Evolutionary conservation across 2,113 vertebrate genomes (phyloP), one percentile per base, ranked within the genome.

Genomic region (Hippolais icterina): DNA sequence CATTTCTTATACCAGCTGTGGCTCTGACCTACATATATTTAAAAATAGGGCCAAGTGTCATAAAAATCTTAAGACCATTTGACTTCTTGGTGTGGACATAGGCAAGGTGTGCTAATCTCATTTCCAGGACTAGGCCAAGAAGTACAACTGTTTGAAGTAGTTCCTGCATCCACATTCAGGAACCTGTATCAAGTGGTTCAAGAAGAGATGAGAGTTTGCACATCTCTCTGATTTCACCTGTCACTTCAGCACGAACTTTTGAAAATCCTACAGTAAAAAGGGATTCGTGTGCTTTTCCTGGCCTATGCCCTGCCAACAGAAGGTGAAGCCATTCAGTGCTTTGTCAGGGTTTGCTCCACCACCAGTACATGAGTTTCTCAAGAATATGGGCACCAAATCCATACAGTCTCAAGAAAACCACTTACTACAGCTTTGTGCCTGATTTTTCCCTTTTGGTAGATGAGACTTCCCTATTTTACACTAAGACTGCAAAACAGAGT

Each of bases 1-100:
- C 95, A 71, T 44, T 87, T 92, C 63, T 91, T 56, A 60, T 47
- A 68, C 56, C 89, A 89, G 81, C 89, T 92, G 79, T 89, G 64
- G 64, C n/a, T 93, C 72, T 89, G 69, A 87, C 83, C 56, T 74
- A 68, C 0, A 0, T 22, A 25, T 82, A 83, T 72, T 92, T 83
- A 95, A 95, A 94, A 93, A 93, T 31, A 95, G 41, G 77, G 81
- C 77, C 81, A 90, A 90, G 35, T 20, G 37, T 85, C 88, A 92
- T 71, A 89, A 69, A 78, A 78, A 57, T 39, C 86, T 70, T 78
- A 89, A 94, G 31, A 82, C 33, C 17, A 0, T 71, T 82, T 88
- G 79, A 91, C 68, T 85, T 64, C 61, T 56, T 85, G 41, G 65
- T 83, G 53, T 83, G 61, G 85, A 81, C 76, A 75, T 5, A 60